Base-by-base conservation (phyloP, 2,113 vertebrate genomes). In the Larimichthys polyactis region DNA sequence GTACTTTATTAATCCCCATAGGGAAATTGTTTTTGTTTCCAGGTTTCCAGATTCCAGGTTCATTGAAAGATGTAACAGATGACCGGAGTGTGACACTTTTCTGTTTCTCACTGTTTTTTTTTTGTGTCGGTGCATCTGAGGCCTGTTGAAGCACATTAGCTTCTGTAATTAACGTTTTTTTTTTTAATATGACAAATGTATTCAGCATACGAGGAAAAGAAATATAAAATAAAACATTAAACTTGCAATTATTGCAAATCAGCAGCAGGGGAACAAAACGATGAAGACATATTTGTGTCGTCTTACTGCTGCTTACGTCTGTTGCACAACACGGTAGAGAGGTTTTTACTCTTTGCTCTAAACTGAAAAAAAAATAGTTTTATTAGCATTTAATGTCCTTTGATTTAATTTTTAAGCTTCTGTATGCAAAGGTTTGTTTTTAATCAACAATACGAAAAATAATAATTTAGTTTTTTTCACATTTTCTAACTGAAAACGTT, bases 241-340 rank as follows among this genome's bases (percentile, higher is more conserved):
- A 60, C 49, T 49, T 68, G 29, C 22, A 71, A 32, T 69, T 73
- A 55, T 57, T 49, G 20, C 15, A 78, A 63, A 81, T 55, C 66
- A 57, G 67, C 67, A 59, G 60, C 16, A 64, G 54, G 24, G 68
- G 12, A 65, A n/a, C 5, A 29, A 29, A 71, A 40, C 51, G 5
- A 57, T 16, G 9, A 59, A 19, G 9, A 54, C 15, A 51, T 49
- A 0, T 32, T 69, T 44, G 44, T 32, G 3, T 36, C 63, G 24
- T 55, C 14, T 49, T 4, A 27, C 4, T 8, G 11, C 43, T 70
- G 29, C 24, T 68, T 48, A 46, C 2, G 62, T 46, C 36, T 17
- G 6, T 62, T 69, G n/a, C 22, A n/a, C 24, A 36, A 36, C 32
- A 36, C 1, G 6, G 32, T 36, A 7, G 11, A 46, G 44, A 24